Percentiles rank a stretch among this genome's conserved stretches.
Evolutionary conservation across 2,888 invertebrate genomes (phyloP).

Genomic region (Hyles lineata): DNA sequence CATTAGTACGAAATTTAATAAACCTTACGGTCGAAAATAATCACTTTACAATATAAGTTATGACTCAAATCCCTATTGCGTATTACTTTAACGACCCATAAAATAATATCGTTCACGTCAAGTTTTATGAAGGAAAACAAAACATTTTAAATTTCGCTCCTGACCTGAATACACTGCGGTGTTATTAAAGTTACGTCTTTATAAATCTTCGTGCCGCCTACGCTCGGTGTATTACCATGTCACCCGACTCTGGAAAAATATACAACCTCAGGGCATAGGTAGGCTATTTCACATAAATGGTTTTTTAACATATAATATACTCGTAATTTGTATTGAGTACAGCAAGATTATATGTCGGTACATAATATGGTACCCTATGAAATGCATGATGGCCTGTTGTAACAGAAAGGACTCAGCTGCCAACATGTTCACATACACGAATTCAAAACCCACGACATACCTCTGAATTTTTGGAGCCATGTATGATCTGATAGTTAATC

Average conservation of each 20-base stretch:
- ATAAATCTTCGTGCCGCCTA: not conserved
- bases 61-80: conserved; percentile 57
- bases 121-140: conserved; percentile 55
- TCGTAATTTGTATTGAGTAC: no score
- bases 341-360: no score
- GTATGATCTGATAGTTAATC: no score
- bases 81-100: conserved; percentile 72
- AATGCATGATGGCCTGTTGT: no score
- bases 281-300: no score
- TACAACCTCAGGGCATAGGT: not conserved
- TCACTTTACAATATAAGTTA: conserved; percentile 41
- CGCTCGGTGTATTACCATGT: not conserved
- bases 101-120: conserved; percentile 57
- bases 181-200: conserved; percentile 4
- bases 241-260: not conserved
- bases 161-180: conserved; percentile 61
- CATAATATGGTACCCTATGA: no score
- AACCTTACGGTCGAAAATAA: conserved; percentile 17
- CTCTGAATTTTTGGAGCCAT: no score
- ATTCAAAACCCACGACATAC: no score
- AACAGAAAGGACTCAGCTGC: no score
- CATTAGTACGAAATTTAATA: not conserved
- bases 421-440: no score
- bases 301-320: no score
- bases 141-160: conserved; percentile 62